A percentile compares a stretch with the other conserved stretches of the same genome.
Evolutionary conservation across 2,888 invertebrate species (phyloP).

Genomic region (Dynastes hyllus): DNA sequence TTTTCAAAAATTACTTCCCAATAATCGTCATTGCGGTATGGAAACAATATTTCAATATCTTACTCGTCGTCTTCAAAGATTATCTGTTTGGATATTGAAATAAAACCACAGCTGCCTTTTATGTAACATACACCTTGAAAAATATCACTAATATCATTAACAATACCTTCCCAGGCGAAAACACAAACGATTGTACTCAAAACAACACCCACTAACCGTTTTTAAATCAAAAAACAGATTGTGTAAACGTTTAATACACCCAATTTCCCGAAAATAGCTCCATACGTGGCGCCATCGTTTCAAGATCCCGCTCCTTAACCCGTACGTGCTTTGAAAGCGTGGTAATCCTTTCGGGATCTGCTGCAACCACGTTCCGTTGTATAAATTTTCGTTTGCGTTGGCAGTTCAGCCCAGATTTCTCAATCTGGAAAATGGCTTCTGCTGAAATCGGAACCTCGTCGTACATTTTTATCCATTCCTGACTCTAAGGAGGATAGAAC

Average conservation of each 20-base stretch:
- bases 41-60: too few species aligned
- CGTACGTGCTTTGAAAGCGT: background rate
- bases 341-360: background rate
- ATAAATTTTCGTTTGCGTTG: background rate
- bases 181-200: background rate
- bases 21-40: too few species aligned
- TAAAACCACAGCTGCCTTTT: too few species aligned
- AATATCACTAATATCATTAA: background rate
- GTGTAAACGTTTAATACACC: background rate
- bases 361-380: background rate
- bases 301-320: background rate
- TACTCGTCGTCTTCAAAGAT: too few species aligned
- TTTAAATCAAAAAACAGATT: background rate
- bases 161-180: background rate
- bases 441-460: slow-evolving; percentile 5
- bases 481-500: background rate
- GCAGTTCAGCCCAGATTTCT: background rate
- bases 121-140: too few species aligned
- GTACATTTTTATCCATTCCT: slow-evolving; percentile 27
- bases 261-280: background rate
- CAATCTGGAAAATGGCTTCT: background rate
- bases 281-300: background rate
- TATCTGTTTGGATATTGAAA: too few species aligned
- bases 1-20: too few species aligned
- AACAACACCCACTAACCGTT: background rate